Percentiles rank a stretch among this genome's conserved stretches.
These are phyloP conservation scores for Melipona beecheii DNA, from an alignment of 2,888 invertebrate genomes.

Conservation along the genomic window DNA sequence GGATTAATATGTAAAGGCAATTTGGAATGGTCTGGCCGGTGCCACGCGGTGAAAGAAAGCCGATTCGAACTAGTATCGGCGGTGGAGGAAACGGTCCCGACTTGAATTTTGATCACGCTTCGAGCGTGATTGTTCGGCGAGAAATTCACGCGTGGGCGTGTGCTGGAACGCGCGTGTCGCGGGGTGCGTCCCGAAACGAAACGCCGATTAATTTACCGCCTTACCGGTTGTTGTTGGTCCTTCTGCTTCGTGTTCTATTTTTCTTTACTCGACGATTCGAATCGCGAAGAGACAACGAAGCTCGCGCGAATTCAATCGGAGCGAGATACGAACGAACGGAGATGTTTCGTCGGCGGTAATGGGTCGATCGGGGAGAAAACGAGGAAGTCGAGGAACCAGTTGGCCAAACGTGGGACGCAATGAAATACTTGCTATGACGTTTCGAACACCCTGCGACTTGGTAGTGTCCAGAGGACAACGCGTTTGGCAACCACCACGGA, in stretches of 20 bases:
- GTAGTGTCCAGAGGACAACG: background rate
- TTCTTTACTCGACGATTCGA: background rate
- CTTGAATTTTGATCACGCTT: constrained; percentile 41
- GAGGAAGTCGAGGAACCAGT: constrained; percentile 34
- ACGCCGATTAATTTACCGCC: constrained; percentile 16
- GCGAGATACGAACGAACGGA: background rate
- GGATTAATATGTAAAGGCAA: constrained; percentile 47
- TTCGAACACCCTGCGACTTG: constrained; percentile 21
- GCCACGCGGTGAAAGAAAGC: constrained; percentile 17
- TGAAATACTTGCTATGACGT: constrained; percentile 51
- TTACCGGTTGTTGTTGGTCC: background rate
- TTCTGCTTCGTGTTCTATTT: background rate
- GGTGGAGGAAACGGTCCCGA: constrained; percentile 15
- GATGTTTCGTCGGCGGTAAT: background rate
- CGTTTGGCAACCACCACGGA: constrained; percentile 46
- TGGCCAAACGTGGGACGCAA: constrained; percentile 33
- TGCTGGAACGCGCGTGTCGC: background rate
- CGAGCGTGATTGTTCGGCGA: constrained; percentile 9
- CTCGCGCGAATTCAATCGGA: background rate
- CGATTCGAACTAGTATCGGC: constrained; percentile 6
- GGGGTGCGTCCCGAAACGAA: background rate
- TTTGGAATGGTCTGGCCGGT: constrained; percentile 3
- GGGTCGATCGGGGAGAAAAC: constrained; percentile 13
- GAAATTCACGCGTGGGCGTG: constrained; percentile 38
- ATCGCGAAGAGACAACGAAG: constrained; percentile 17